Percentiles rank a stretch among this genome's conserved stretches.
phyloP scores from a whole-genome alignment of 2,113 vertebrate genomes.

The Sakesphorus luctuosus region DNA sequence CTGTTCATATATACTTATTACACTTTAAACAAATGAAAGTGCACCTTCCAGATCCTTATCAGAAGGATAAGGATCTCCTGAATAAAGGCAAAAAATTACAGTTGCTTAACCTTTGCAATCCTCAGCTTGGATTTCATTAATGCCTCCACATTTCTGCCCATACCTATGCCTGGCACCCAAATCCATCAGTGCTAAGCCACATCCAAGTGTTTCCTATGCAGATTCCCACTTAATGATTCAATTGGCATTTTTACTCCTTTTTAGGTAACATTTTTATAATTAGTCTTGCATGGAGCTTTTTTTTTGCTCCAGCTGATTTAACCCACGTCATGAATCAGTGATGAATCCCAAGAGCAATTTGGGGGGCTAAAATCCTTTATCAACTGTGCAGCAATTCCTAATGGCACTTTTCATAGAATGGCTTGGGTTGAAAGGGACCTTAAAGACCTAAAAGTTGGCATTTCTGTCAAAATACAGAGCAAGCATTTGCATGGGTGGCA shows the following conservation, averaged over 20 bases:
- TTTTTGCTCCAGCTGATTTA: not conserved
- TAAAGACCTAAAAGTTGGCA: not conserved
- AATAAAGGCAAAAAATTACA: not conserved
- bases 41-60: not conserved
- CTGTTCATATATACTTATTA: not conserved
- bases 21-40: not conserved
- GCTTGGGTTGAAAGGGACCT: not conserved
- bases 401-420: not conserved
- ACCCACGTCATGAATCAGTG: accelerated
- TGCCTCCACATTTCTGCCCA: not conserved
- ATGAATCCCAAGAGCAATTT: not conserved
- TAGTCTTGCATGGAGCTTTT: not conserved
- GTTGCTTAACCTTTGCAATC: not conserved
- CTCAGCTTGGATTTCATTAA: not conserved
- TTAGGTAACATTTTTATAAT: not conserved
- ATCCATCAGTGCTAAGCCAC: not conserved
- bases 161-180: not conserved
- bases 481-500: not conserved
- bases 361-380: not conserved
- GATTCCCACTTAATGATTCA: not conserved
- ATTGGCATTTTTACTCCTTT: not conserved
- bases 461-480: not conserved
- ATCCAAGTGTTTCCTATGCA: accelerated
- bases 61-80: not conserved
- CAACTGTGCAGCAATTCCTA: not conserved